Conservation (phyloP, 2,797 vertebrate genomes). For the Macropus fuliginosus region DNA sequence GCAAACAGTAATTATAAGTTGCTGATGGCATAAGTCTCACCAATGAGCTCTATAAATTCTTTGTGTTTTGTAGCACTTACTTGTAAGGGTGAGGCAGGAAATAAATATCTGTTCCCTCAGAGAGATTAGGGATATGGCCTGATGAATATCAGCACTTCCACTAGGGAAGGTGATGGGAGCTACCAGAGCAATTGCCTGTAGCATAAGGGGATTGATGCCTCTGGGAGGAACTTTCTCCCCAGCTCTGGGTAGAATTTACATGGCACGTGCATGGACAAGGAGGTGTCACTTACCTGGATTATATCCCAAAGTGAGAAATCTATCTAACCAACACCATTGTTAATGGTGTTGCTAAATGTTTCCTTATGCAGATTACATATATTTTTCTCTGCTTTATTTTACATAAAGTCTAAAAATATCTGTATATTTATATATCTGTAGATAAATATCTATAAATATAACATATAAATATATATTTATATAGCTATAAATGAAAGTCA, state of each 20-base stretch:
- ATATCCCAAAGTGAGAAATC: background rate
- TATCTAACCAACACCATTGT: background rate
- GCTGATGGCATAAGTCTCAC: background rate
- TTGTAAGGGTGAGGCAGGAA: background rate
- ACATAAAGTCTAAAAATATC: background rate
- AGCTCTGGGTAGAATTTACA: background rate
- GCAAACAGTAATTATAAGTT: background rate
- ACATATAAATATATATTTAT: background rate
- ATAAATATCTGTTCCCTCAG: background rate
- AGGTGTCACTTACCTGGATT: background rate
- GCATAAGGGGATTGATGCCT: background rate
- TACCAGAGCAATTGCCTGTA: background rate
- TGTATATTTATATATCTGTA: background rate
- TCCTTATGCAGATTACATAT: background rate
- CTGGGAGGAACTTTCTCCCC: background rate
- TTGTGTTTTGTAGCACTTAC: background rate
- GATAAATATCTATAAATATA: background rate
- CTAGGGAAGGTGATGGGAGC: background rate
- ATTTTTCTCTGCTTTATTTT: background rate
- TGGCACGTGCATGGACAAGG: background rate
- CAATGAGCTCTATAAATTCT: background rate
- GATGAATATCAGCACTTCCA: background rate
- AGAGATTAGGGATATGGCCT: background rate
- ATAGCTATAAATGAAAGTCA: background rate
- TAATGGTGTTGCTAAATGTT: background rate